phyloP scores from a whole-genome alignment of 2,113 vertebrate species.

The Thermophis baileyi region DNA sequence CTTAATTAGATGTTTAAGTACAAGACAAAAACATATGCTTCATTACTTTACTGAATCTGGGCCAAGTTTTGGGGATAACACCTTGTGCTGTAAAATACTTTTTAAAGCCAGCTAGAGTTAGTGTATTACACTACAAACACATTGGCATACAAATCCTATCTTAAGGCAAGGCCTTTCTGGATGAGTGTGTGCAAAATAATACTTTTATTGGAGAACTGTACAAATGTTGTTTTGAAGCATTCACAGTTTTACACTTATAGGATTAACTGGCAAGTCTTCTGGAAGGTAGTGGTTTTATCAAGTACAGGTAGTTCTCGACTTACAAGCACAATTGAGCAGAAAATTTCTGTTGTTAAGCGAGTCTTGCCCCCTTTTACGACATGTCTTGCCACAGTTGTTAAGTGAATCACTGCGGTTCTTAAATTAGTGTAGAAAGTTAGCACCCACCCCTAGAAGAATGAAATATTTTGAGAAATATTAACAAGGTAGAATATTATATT shows the following conservation, averaged over 20 bases:
- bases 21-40: constrained; percentile 3
- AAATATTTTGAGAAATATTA: too few species aligned
- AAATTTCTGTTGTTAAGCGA: too few species aligned
- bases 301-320: too few species aligned
- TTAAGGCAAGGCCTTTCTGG: background rate
- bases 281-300: background rate
- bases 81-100: background rate
- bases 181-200: background rate
- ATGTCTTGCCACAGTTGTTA: too few species aligned
- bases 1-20: constrained; percentile 20
- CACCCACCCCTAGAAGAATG: too few species aligned
- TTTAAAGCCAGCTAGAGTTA: background rate
- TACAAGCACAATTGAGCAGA: too few species aligned
- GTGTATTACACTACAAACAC: too few species aligned
- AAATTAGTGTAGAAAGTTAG: too few species aligned
- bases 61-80: background rate
- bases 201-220: background rate
- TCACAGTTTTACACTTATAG: background rate
- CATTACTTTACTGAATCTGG: background rate
- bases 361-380: too few species aligned
- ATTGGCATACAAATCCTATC: background rate
- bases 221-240: background rate
- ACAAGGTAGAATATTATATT: too few species aligned
- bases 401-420: too few species aligned
- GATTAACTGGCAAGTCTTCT: background rate